Base-by-base conservation (phyloP, 53 echinoderm and acorn worm genomes). In the Astropecten irregularis region DNA sequence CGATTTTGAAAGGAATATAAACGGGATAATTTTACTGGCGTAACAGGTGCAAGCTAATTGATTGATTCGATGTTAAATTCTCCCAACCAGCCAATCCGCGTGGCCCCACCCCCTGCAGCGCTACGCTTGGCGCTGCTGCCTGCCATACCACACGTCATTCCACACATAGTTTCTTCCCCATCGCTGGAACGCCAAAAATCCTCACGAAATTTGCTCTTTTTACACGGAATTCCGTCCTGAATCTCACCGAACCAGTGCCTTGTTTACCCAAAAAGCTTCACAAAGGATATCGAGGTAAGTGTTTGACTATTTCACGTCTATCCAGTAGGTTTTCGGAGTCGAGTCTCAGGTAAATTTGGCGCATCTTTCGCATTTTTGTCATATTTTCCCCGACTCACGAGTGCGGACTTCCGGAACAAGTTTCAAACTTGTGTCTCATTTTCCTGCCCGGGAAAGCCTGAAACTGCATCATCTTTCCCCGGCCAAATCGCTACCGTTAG, bases 321-420 rank as follows among this genome's bases (percentile, higher is more conserved):
- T 88, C 69, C 70, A 44, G 49, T n/a, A 92, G 88, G 85, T 92
- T 90, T 85, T 85, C 31, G 81, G 62, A 66, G 73, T 73, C 63
- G 89, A 83, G 84, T 86, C 82, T 84, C 87, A 83, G 86, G 83
- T 61, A 73, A 92, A 90, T 94, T 89, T 88, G 90, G 85, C 90
- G 89, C 97, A 97, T 97, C 97, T 92, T 92, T 97, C 84, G 83
- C 93, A 97, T 97, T 94, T 94, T 97, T 97, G 97, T 94, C 97
- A 97, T 97, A 79, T 97, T 97, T 97, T 97, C 86, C n/a, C 42
- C 91, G 95, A 89, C 69, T 83, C 91, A 76, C 86, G 66, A 94
- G 82, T 77, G 77, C 79, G 84, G 87, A 97, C 97, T 97, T 97
- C 97, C 97, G 97, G 97, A 93, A 74, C 85, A 85, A 85, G 85